A percentile compares a stretch with the other conserved stretches of the same genome.
Evolutionary conservation across 2,888 invertebrate species (phyloP).

Genomic region (Chelonus formosanus): DNA sequence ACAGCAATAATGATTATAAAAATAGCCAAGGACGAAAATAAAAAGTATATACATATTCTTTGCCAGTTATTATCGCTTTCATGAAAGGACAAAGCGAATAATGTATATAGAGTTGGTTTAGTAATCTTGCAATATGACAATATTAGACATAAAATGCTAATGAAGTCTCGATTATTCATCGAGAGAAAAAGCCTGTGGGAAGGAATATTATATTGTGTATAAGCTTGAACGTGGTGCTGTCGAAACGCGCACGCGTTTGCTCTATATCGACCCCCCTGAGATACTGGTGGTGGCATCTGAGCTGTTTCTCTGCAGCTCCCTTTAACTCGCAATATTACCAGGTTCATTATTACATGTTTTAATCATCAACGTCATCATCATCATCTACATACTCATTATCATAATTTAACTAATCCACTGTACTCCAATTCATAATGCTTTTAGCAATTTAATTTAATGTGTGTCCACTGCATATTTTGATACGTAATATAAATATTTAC

Average conservation of each 20-base stretch:
- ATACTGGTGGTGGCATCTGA: slow-evolving; percentile 32
- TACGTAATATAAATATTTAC: no score
- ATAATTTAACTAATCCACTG: no score
- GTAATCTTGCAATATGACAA: slow-evolving; percentile 12
- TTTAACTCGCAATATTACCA: slow-evolving; percentile 32
- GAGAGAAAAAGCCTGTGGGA: slow-evolving; percentile 2
- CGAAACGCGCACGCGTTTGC: slow-evolving; percentile 51
- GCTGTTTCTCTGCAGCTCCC: slow-evolving; percentile 40
- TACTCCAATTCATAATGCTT: no score
- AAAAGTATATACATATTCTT: neutral
- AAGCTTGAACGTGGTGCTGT: slow-evolving; percentile 1
- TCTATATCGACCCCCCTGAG: slow-evolving; percentile 48
- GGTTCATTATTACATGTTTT: slow-evolving; percentile 25
- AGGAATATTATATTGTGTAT: no score
- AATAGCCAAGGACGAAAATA: slow-evolving; percentile 11
- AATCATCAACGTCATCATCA: neutral
- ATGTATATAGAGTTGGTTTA: slow-evolving; percentile 11
- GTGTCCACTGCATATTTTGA: no score
- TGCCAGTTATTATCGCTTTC: neutral
- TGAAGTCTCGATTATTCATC: slow-evolving; percentile 14
- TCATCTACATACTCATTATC: neutral
- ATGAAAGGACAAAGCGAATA: slow-evolving; percentile 9
- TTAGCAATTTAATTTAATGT: no score
- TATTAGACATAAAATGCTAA: slow-evolving; percentile 13
- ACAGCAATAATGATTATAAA: slow-evolving; percentile 7